Base-by-base conservation (phyloP, 2,888 invertebrate species). In the Drosophila planitibia region DNA sequence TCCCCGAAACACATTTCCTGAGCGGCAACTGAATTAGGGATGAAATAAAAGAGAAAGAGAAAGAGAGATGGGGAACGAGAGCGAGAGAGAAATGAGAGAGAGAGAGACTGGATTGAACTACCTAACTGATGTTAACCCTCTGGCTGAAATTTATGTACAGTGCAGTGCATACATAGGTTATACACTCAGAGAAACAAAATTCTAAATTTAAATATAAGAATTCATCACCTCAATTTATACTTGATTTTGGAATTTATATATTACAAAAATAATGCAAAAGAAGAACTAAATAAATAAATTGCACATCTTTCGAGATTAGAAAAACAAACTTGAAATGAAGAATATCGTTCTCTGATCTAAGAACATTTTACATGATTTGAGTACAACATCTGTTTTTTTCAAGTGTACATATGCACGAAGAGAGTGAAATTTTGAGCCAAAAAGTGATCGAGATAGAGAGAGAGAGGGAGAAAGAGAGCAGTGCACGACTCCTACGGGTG, bases 1-100 rank as follows among this genome's bases (percentile, higher is more conserved):
- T 74, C 58, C 65, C 49, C 54, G 51, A 79, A 35, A 51, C 70
- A 76, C 79, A 74, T 73, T 58, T 69, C 65, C 28, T n/a, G 12
- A 25, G 52, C 16, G 28, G 22, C 19, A 19, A 35, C 4, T 41
- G 12, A n/a, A 35, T 32, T 33, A 54, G 37, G 53, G 71, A 53
- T 61, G 39, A 54, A 30, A 25, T 30, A 33, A 54, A 12, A 61
- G 51, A 22, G 30, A 37, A 55, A 16, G 49, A n/a, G 49, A 35
- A 49, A 62, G 51, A 51, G 52, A n/a, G 28, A 25, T 32, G 25
- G 39, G 47, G 4, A 64, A 35, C 7, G 35, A 35, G 30, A 49
- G 49, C 10, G 39, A 32, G 33, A 35, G 52, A n/a, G 37, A 37
- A 2, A 9, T 19, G 49, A 19, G 53, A 62, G 53, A 51, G 19